A percentile compares a stretch with the other conserved stretches of the same genome.
These are phyloP conservation scores for Arctocebus calabarensis DNA, from an alignment of 2,797 vertebrate species.

Conservation along the genomic window DNA sequence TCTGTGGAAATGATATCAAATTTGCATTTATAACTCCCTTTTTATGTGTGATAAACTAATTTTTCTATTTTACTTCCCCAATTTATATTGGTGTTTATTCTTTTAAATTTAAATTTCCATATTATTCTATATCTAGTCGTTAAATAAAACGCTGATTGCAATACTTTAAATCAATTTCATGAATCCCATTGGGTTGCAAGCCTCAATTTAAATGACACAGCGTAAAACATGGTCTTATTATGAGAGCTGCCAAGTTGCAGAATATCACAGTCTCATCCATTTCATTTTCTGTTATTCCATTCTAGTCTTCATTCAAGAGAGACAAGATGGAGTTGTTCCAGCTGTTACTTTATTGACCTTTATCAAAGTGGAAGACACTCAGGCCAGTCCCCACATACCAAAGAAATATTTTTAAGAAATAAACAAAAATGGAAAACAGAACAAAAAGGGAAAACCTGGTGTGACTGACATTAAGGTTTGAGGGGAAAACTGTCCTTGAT, in stretches of 20 bases:
- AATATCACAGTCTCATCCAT: neutral
- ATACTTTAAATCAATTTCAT: neutral
- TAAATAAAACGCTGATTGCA: conserved; percentile 11
- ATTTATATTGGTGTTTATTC: conserved; percentile 19
- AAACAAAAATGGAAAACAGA: conserved; percentile 31
- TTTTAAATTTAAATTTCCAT: conserved; percentile 38
- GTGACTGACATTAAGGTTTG: conserved; percentile 25
- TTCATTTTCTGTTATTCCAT: neutral
- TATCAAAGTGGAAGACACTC: neutral
- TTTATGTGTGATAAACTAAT: neutral
- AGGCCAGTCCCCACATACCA: neutral
- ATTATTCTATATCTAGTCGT: neutral
- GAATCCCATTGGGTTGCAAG: neutral
- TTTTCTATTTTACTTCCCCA: conserved; percentile 23
- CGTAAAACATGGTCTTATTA: neutral
- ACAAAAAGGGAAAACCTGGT: neutral
- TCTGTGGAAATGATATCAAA: conserved; percentile 8
- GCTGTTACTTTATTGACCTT: neutral
- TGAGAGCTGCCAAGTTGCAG: neutral
- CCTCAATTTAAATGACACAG: neutral
- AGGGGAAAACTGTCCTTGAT: conserved; percentile 25
- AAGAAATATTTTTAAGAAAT: conserved; percentile 32
- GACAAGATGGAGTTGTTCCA: neutral
- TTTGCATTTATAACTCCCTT: neutral
- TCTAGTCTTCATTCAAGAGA: neutral